Conservation (phyloP, 2,888 invertebrate genomes). For the Liodrosophila aerea region DNA sequence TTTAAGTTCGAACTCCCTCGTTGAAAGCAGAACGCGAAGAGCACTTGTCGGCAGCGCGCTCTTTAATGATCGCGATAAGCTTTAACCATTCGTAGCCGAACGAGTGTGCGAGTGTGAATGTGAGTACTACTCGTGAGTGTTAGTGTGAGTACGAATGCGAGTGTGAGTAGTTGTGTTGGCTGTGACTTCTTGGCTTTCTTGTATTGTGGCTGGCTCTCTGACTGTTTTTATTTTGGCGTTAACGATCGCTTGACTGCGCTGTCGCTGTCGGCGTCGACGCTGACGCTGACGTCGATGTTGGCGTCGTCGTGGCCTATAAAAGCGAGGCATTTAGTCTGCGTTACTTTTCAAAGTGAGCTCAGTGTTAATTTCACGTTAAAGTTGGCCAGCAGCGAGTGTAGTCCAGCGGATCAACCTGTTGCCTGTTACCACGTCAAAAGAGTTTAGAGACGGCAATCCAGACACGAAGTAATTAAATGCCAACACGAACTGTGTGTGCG, state of each 20-base stretch:
- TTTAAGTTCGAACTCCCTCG: neutral
- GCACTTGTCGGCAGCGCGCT: conserved; percentile 20
- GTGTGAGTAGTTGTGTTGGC: neutral
- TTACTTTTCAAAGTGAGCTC: conserved; percentile 79
- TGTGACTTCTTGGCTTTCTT: conserved; percentile 15
- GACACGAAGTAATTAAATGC: conserved; percentile 36
- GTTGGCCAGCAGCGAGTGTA: conserved; percentile 69
- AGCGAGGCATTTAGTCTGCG: conserved; percentile 77
- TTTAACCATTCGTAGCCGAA: conserved; percentile 26
- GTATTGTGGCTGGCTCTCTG: conserved; percentile 32
- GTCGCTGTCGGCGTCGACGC: conserved; percentile 24
- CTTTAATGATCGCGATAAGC: conserved; percentile 41
- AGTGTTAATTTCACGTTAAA: conserved; percentile 79
- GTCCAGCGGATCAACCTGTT: conserved; percentile 5
- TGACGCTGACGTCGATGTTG: conserved; percentile 16
- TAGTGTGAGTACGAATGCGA: conserved; percentile 9
- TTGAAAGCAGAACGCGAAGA: conserved; percentile 14
- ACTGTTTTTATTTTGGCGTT: conserved; percentile 47
- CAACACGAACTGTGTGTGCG: conserved; percentile 27
- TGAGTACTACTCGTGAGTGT: conserved; percentile 1
- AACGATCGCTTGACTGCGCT: conserved; percentile 50
- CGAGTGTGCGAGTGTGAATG: conserved; percentile 4
- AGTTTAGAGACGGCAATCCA: conserved; percentile 9
- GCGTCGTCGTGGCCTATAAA: conserved; percentile 69
- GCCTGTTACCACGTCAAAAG: conserved; percentile 48